phyloP scores from a whole-genome alignment of 2,888 invertebrate species.

The Polietes domitor region DNA sequence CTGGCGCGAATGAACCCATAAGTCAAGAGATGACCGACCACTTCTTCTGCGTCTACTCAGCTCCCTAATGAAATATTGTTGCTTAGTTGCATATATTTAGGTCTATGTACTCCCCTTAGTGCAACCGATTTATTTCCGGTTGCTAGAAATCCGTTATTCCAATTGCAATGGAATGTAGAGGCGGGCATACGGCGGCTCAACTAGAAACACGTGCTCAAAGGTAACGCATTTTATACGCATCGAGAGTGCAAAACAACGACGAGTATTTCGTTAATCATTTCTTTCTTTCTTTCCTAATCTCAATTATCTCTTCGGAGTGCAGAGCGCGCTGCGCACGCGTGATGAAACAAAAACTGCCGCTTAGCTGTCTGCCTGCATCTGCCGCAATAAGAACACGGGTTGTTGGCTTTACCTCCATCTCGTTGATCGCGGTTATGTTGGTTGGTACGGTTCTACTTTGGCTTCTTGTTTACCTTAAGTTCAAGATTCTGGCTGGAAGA shows the following conservation, averaged over 20 bases:
- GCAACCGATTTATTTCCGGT: neutral
- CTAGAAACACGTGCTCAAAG: conserved; percentile 61
- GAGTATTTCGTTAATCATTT: conserved; percentile 5
- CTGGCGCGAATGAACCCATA: no score
- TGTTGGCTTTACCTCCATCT: neutral
- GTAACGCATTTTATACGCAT: conserved; percentile 56
- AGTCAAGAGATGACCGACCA: no score
- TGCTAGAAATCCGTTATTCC: neutral
- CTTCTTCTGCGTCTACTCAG: no score
- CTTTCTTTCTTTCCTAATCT: conserved; percentile 21
- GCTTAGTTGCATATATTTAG: no score
- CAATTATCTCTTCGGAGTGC: conserved; percentile 17
- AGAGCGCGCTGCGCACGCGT: neutral
- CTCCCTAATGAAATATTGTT: no score
- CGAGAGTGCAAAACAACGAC: neutral
- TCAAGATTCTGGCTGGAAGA: neutral
- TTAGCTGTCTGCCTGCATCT: neutral
- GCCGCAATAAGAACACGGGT: neutral
- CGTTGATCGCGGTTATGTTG: neutral
- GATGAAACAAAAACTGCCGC: conserved; percentile 56
- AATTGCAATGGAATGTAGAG: neutral
- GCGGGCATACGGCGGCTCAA: conserved; percentile 15
- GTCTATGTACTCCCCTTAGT: no score
- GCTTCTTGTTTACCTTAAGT: neutral
- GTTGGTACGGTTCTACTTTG: neutral